Base-by-base conservation (phyloP, 2,797 vertebrate genomes). In the Sparidentex hasta region DNA sequence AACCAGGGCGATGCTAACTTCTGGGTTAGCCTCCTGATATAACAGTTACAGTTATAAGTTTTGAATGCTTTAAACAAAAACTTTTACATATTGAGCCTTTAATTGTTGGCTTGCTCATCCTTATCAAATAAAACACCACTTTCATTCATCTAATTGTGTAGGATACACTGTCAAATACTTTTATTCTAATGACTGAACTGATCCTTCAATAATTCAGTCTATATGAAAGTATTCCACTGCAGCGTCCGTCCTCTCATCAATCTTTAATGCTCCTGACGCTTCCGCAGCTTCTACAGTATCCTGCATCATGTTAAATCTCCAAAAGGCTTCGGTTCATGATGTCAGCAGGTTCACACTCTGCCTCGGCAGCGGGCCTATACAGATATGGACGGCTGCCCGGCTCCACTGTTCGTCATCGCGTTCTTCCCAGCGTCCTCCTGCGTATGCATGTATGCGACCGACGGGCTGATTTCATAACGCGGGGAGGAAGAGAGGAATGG, bases 401-500 rank as follows among this genome's bases (percentile, higher is more conserved):
- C 75, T 86, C 44, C 85, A 55, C 81, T 80, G 82, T 89, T 94
- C 95, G 95, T 95, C 94, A 95, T 93, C 92, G 93, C 91, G 91
- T 91, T 82, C 78, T 91, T 81, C 71, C 71, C 83, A 78, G 85
- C 90, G 90, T 91, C 84, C 87, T 83, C 80, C 84, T 88, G 91
- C 90, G 91, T 77, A 74, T 89, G 90, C 87, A 92, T 90, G 90
- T 70, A 81, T 91, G 91, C 89, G 90, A 92, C 80, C 83, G 91
- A 90, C 90, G 84, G 84, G 74, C 86, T 90, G 90, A 86, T 92
- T 93, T 93, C 92, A 93, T 93, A 92, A 94, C 91, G 89, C 50
- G 80, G 78, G 56, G 85, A 85, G 87, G 82, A 88, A 84, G 81
- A 77, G 72, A 79, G 91, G 90, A 90, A 94, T 92, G 91, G 88